Evolutionary conservation across 2,113 vertebrate genomes (phyloP).

Genomic region (Proterorhinus semilunaris): DNA sequence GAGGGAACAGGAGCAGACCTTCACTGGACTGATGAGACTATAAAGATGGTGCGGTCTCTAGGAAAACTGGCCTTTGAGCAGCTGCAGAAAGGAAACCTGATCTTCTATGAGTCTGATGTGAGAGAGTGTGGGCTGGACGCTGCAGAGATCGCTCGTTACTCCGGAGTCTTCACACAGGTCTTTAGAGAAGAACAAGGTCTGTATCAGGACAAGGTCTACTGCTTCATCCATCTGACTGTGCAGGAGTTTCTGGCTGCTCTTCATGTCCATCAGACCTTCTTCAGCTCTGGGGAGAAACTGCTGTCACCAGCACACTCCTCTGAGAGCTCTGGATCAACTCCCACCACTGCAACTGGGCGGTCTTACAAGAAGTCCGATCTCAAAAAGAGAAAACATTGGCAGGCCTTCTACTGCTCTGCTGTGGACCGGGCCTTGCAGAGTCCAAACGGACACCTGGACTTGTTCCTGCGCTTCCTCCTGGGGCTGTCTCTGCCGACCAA

Average conservation of each 20-base stretch:
- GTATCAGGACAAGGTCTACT: no score
- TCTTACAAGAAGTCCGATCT: background rate
- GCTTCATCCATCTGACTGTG: background rate
- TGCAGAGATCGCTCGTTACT: background rate
- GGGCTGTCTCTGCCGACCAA: background rate
- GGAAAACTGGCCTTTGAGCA: background rate
- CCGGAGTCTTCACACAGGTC: no score
- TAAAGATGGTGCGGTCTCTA: background rate
- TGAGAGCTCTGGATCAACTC: background rate
- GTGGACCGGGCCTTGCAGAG: slow-evolving; percentile 1
- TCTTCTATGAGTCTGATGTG: no score
- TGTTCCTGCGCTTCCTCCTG: no score
- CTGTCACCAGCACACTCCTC: no score
- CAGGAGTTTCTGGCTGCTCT: background rate
- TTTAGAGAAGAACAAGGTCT: no score
- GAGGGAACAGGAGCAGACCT: no score
- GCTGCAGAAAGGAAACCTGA: background rate
- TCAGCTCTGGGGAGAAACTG: background rate
- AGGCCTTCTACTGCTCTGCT: background rate
- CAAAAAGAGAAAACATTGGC: no score
- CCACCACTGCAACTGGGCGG: no score
- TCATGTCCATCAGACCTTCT: background rate
- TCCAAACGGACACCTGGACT: slow-evolving; percentile 2
- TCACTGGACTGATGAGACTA: background rate
- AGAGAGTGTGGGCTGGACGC: no score